Percentiles rank a stretch among this genome's conserved stretches.
phyloP scores from a whole-genome alignment of 2,888 invertebrate genomes.

The Conchocele bisecta region DNA sequence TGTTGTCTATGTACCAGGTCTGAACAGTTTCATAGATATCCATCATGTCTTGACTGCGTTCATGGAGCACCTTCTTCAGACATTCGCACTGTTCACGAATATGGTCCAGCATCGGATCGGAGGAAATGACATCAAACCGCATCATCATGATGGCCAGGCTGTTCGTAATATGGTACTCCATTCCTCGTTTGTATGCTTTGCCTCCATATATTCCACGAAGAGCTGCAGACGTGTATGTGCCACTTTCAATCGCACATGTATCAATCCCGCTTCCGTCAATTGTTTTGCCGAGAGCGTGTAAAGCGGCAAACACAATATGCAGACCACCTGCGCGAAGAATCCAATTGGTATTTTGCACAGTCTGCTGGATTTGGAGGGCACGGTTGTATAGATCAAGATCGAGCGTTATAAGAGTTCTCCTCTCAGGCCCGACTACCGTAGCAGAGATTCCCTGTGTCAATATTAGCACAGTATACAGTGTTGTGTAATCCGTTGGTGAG shows the following conservation, averaged over 20 bases:
- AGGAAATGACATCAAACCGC: neutral
- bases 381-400: slow-evolving; percentile 29
- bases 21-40: neutral
- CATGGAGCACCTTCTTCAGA: neutral
- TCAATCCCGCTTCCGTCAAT: slow-evolving; percentile 30
- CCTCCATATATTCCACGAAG: slow-evolving; percentile 23
- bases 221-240: slow-evolving; percentile 38
- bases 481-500: slow-evolving; percentile 26
- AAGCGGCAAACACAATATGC: slow-evolving; percentile 38
- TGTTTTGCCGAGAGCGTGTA: slow-evolving; percentile 44
- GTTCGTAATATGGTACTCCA: slow-evolving; percentile 21
- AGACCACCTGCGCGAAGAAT: slow-evolving; percentile 6
- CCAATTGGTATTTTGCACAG: slow-evolving; percentile 34
- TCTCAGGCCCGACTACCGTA: slow-evolving; percentile 24
- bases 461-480: slow-evolving; percentile 26
- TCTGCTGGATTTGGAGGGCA: slow-evolving; percentile 27
- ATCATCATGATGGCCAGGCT: neutral
- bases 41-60: neutral
- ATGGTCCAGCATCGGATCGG: neutral
- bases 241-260: slow-evolving; percentile 43
- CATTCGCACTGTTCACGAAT: neutral
- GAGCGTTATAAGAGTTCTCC: slow-evolving; percentile 29
- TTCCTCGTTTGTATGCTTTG: slow-evolving; percentile 44
- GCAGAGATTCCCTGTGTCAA: slow-evolving; percentile 31
- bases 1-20: neutral